Conservation (phyloP, 1,140 invertebrate species). For the Eubasilissa regina region DNA sequence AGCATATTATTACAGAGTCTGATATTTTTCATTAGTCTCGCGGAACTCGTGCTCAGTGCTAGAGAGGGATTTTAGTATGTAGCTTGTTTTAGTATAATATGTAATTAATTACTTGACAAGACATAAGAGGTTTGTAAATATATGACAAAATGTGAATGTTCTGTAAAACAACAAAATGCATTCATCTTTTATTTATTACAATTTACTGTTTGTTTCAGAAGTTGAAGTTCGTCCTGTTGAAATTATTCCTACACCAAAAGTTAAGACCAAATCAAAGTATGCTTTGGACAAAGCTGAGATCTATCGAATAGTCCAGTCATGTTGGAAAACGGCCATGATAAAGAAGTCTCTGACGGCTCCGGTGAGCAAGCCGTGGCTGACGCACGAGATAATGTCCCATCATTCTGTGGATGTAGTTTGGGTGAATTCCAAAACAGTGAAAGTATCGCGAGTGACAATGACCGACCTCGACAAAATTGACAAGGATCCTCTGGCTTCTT, state of each 20-base stretch:
- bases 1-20: no score
- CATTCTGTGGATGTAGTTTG: conserved; percentile 13
- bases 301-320: background rate
- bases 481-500: background rate
- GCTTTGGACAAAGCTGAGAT: conserved; percentile 4
- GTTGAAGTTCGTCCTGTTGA: background rate
- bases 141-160: background rate
- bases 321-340: conserved; percentile 11
- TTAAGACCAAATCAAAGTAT: no score
- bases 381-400: conserved; percentile 14
- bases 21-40: no score
- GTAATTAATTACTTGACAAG: no score
- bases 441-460: conserved; percentile 8
- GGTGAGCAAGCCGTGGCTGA: conserved; percentile 20
- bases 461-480: background rate
- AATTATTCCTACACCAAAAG: background rate
- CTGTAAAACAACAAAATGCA: background rate
- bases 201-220: conserved; percentile 5
- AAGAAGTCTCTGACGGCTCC: conserved; percentile 30
- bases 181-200: background rate
- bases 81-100: no score
- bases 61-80: no score
- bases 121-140: no score
- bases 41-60: no score
- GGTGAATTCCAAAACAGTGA: conserved; percentile 9